Conservation (phyloP, 2,113 vertebrate genomes). For the Boulengeromyrus knoepffleri region DNA sequence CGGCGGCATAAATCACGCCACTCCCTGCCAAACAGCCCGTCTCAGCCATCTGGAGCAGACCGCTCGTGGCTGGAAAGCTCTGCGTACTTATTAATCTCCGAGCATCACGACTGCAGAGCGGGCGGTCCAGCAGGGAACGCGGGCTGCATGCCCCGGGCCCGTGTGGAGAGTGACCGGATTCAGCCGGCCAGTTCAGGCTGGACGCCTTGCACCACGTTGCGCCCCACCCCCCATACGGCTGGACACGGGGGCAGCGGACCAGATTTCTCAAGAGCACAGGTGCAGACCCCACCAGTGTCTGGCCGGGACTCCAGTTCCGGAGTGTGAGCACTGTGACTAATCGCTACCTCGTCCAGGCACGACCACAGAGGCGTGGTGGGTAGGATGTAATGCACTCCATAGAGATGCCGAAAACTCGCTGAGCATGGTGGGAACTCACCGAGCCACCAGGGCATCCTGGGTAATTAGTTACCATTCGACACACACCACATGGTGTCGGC, state of each 20-base stretch:
- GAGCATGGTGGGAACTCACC: not conserved
- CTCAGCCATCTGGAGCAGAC: constrained; percentile 3
- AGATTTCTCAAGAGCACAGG: not conserved
- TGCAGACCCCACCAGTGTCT: not conserved
- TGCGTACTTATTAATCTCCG: constrained; percentile 49
- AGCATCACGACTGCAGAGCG: not conserved
- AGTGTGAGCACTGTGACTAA: not conserved
- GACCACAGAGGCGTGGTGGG: not conserved
- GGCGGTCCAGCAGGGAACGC: not conserved
- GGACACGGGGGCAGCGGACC: not conserved
- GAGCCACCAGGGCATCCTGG: not conserved
- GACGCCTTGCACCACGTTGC: not conserved
- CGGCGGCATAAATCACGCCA: not conserved
- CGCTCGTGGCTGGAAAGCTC: constrained; percentile 45
- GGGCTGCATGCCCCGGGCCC: not conserved
- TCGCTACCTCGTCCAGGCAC: not conserved
- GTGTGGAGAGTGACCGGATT: not conserved
- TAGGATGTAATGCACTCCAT: not conserved
- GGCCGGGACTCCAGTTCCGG: not conserved
- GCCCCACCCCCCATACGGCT: not conserved
- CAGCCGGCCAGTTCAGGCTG: not conserved
- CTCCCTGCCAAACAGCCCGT: not conserved
- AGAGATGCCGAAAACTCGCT: not conserved
- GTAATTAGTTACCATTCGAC: not conserved
- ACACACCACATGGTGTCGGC: not conserved